These are phyloP conservation scores for Pantherophis alleghaniensis DNA, from an alignment of 2,797 vertebrate genomes.

Conservation along the genomic window DNA sequence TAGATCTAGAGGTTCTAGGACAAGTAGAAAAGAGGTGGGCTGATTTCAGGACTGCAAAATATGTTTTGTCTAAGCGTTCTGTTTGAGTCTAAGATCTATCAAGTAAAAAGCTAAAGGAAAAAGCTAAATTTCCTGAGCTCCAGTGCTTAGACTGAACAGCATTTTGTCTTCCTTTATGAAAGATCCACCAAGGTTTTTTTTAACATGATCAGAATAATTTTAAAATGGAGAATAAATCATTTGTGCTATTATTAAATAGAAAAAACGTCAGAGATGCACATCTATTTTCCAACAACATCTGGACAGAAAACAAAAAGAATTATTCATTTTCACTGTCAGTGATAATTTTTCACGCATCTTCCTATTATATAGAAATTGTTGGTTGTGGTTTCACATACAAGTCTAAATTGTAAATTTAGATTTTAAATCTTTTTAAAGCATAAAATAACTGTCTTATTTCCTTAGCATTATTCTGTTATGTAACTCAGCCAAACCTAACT, in stretches of 20 bases:
- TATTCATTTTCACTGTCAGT: background rate
- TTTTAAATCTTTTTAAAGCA: background rate
- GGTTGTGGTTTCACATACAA: background rate
- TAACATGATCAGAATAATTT: background rate
- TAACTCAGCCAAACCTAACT: background rate
- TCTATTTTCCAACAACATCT: background rate
- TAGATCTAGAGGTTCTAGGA: background rate
- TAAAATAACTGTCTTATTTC: background rate
- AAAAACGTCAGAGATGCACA: background rate
- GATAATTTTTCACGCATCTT: background rate
- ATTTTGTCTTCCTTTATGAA: background rate
- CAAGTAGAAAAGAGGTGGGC: background rate
- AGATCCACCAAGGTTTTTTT: background rate
- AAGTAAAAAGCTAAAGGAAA: background rate
- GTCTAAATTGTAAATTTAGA: background rate
- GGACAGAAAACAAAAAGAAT: background rate
- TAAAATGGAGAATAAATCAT: background rate
- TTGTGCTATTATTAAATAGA: background rate
- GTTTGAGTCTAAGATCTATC: background rate
- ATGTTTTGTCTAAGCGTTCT: background rate
- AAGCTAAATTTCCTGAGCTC: background rate
- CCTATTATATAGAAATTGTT: background rate
- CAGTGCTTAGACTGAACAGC: background rate
- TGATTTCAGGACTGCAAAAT: background rate
- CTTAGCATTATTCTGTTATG: background rate